phyloP scores from a whole-genome alignment of 1,140 invertebrate genomes.

The Drosophila auraria region DNA sequence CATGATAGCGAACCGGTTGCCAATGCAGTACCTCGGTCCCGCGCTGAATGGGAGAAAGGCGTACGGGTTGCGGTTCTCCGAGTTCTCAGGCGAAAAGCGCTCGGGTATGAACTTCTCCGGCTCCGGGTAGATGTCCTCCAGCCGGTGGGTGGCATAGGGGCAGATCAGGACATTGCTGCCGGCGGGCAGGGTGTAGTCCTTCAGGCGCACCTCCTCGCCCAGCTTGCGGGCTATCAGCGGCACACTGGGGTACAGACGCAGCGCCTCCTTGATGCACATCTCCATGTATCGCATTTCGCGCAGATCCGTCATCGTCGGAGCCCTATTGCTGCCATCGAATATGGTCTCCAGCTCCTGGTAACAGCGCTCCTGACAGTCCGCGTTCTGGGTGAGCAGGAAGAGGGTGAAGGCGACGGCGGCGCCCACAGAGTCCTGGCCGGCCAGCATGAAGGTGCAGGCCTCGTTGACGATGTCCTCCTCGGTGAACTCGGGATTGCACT shows the following conservation, averaged over 20 bases:
- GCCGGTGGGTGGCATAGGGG: constrained; percentile 88
- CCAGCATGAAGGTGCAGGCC: constrained; percentile 91
- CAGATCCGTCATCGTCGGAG: constrained; percentile 87
- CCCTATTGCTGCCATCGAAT: constrained; percentile 85
- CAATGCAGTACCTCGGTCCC: constrained; percentile 86
- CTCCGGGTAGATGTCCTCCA: constrained; percentile 88
- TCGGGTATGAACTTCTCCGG: constrained; percentile 91
- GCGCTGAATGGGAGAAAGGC: constrained; percentile 90
- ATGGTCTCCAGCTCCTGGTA: constrained; percentile 87
- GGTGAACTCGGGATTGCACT: constrained; percentile 87
- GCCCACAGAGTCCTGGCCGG: constrained; percentile 92
- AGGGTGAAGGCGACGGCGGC: constrained; percentile 87
- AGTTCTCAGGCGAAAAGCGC: constrained; percentile 88
- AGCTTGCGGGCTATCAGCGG: constrained; percentile 88
- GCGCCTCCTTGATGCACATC: constrained; percentile 89
- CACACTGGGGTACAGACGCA: constrained; percentile 90
- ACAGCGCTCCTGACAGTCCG: constrained; percentile 88
- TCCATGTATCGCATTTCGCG: constrained; percentile 88
- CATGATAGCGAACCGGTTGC: constrained; percentile 90
- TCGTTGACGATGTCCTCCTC: constrained; percentile 90
- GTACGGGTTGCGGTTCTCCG: constrained; percentile 87
- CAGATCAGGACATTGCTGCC: constrained; percentile 85
- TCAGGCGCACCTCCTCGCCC: constrained; percentile 86
- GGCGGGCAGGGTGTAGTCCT: constrained; percentile 81
- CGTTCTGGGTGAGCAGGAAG: constrained; percentile 87